phyloP scores from a whole-genome alignment of 1,140 invertebrate species.

The Triops cancriformis region DNA sequence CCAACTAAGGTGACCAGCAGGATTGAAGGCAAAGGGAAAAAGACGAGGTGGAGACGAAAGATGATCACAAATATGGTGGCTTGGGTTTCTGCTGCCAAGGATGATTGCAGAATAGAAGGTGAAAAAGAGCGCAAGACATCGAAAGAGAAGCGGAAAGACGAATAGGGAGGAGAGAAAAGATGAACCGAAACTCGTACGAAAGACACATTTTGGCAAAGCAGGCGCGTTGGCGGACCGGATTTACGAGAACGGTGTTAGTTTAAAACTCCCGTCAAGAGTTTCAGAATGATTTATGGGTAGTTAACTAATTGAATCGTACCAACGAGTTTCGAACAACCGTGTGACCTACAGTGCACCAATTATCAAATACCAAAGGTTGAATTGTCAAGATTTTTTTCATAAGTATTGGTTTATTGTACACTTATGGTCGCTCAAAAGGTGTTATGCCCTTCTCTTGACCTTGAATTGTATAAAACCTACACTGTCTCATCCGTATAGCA shows the following conservation, averaged over 20 bases:
- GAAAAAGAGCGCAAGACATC: not conserved
- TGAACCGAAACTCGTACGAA: not conserved
- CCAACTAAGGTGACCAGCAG: not conserved
- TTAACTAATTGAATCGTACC: not conserved
- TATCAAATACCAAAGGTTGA: too few relatives aligned
- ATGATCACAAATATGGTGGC: not conserved
- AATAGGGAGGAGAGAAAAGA: slow-evolving; percentile 14
- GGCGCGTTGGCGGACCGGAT: slow-evolving; percentile 10
- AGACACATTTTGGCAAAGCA: not conserved
- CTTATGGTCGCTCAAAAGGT: too few relatives aligned
- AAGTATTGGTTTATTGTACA: too few relatives aligned
- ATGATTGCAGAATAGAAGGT: not conserved
- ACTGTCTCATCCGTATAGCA: too few relatives aligned
- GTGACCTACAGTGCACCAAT: too few relatives aligned
- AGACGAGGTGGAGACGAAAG: slow-evolving; percentile 3
- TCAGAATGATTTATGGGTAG: slow-evolving; percentile 7
- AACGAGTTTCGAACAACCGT: too few relatives aligned
- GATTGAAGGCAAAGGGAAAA: not conserved
- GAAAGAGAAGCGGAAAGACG: not conserved
- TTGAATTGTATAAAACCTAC: too few relatives aligned
- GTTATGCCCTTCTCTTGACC: too few relatives aligned
- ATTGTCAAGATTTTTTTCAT: too few relatives aligned
- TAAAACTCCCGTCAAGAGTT: not conserved
- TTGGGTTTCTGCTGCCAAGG: not conserved
- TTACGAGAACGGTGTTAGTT: not conserved